Conservation (phyloP, 2,797 vertebrate species). For the Darevskia mixta region DNA sequence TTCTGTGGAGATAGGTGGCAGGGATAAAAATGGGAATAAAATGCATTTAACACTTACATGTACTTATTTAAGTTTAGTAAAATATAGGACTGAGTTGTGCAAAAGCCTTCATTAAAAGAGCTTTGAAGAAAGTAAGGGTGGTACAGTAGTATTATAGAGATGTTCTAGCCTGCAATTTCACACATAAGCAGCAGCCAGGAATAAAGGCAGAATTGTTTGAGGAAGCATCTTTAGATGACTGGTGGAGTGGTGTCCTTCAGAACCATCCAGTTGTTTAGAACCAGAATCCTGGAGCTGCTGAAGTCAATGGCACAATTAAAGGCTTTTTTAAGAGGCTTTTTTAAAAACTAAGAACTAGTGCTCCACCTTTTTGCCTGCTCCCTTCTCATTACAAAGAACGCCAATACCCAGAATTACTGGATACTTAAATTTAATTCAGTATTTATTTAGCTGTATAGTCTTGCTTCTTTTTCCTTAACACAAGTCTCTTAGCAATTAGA, state of each 20-base stretch:
- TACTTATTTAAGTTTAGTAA: not conserved
- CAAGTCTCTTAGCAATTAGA: no score
- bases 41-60: not conserved
- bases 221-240: not conserved
- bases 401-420: no score
- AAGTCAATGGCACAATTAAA: not conserved
- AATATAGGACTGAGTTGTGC: not conserved
- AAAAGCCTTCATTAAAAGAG: not conserved
- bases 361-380: no score
- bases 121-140: no score
- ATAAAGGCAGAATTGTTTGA: not conserved
- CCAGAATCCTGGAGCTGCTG: not conserved
- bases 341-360: no score
- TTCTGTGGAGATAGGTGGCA: not conserved
- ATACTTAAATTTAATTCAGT: no score
- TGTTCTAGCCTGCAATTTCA: not conserved
- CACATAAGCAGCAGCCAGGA: not conserved
- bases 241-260: not conserved
- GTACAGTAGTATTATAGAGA: not conserved
- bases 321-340: no score
- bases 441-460: no score
- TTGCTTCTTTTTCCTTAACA: no score
- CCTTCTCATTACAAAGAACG: no score
- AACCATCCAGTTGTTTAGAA: not conserved
- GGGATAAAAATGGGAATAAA: not conserved